Evolutionary conservation across 2,888 invertebrate species (phyloP).

Genomic region (Apocheima hispidaria): DNA sequence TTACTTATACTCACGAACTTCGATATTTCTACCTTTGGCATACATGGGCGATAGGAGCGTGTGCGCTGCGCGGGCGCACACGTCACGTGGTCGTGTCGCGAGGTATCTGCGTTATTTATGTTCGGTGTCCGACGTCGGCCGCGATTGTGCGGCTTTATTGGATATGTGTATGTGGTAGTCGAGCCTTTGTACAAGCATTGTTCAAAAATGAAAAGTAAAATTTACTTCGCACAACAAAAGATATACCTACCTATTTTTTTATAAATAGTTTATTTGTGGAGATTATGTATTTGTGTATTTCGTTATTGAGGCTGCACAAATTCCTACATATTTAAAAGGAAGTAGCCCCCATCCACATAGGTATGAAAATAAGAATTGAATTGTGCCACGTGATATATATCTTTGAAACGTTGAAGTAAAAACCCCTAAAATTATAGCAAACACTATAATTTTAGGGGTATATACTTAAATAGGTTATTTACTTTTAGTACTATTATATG

Average conservation of each 20-base stretch:
- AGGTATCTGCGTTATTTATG: conserved; percentile 84
- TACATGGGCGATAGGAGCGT: conserved; percentile 35
- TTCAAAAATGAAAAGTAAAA: conserved; percentile 5
- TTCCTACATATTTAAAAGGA: background rate
- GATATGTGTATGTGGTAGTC: conserved; percentile 23
- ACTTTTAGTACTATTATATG: conserved; percentile 19
- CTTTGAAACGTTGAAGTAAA: no score
- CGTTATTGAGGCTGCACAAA: background rate
- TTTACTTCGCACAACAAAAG: background rate
- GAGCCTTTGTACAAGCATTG: conserved; percentile 19
- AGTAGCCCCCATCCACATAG: no score
- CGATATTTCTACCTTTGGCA: conserved; percentile 44
- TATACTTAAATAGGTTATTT: no score
- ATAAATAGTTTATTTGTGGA: background rate
- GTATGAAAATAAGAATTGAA: no score
- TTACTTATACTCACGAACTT: conserved; percentile 25
- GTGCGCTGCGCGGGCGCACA: conserved; percentile 70
- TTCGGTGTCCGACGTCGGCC: conserved; percentile 70
- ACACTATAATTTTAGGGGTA: no score
- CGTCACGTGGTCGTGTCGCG: conserved; percentile 78
- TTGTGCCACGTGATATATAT: no score
- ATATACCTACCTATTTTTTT: background rate
- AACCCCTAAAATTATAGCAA: no score
- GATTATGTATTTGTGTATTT: background rate
- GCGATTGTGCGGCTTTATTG: conserved; percentile 58